These are phyloP conservation scores for Excalfactoria chinensis DNA, from an alignment of 2,113 vertebrate species.

Conservation along the genomic window DNA sequence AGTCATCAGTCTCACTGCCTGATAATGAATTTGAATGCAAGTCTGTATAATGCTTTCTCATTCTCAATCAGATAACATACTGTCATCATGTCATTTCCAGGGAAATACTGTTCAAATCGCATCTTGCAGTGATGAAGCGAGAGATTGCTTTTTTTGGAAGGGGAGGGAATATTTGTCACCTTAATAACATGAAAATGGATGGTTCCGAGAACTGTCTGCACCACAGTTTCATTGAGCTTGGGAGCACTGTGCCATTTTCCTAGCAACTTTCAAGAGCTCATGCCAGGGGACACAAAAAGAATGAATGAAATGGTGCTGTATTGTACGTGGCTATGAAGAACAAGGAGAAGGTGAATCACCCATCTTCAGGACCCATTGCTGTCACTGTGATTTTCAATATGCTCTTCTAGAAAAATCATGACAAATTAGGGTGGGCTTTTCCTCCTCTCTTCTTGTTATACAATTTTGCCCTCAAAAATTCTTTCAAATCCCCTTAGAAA, in stretches of 20 bases:
- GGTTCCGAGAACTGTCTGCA: neutral
- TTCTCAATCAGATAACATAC: constrained; percentile 5
- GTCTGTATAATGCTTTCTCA: constrained; percentile 37
- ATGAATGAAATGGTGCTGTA: neutral
- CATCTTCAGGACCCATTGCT: neutral
- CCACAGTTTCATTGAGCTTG: neutral
- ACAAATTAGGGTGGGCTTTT: neutral
- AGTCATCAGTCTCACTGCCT: constrained; percentile 55
- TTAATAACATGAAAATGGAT: constrained; percentile 30
- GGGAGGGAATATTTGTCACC: constrained; percentile 27
- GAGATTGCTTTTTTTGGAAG: constrained; percentile 15
- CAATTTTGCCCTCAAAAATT: neutral
- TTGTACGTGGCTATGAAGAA: neutral
- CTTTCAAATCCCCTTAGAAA: neutral
- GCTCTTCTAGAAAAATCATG: neutral
- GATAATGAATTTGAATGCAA: constrained; percentile 51
- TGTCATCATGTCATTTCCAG: constrained; percentile 46
- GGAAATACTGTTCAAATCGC: constrained; percentile 1
- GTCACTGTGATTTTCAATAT: neutral
- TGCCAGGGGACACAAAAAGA: neutral
- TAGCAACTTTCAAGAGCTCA: neutral
- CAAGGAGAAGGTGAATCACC: constrained; percentile 5
- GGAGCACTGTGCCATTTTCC: neutral
- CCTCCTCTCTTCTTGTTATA: neutral
- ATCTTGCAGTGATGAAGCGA: neutral